phyloP scores from a whole-genome alignment of 2,797 vertebrate genomes.

The Crocodylus rhombifer region DNA sequence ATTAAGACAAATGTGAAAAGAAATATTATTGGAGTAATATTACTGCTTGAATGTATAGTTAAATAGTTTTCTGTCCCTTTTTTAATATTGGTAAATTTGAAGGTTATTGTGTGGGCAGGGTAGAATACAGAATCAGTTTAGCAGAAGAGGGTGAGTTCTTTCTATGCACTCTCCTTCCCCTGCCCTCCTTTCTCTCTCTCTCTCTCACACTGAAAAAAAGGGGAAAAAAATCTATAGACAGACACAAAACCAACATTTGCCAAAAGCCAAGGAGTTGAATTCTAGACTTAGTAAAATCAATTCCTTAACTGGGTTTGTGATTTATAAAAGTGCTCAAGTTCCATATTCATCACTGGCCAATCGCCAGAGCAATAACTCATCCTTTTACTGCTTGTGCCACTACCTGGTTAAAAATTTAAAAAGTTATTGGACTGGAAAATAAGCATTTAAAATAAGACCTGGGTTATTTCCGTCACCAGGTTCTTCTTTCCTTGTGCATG shows the following conservation, averaged over 20 bases:
- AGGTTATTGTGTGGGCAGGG: not conserved
- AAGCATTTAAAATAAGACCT: not conserved
- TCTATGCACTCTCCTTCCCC: not conserved
- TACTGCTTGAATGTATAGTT: not conserved
- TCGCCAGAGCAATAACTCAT: not conserved
- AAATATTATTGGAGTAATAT: not conserved
- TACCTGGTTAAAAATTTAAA: not conserved
- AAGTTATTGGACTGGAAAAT: not conserved
- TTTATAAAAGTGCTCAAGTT: not conserved
- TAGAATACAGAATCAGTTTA: not conserved
- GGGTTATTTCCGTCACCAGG: too few relatives aligned
- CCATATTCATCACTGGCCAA: not conserved
- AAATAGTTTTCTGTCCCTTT: not conserved
- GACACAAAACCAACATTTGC: not conserved
- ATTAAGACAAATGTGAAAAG: not conserved
- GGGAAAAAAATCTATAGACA: not conserved
- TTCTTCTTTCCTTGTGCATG: too few relatives aligned
- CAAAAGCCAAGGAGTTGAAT: not conserved
- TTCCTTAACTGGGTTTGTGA: not conserved
- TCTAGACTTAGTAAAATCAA: not conserved
- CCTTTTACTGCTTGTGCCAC: not conserved
- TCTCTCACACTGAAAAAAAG: not conserved
- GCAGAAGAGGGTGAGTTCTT: not conserved
- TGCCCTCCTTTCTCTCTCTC: not conserved
- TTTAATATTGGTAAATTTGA: not conserved